A percentile compares a stretch with the other conserved stretches of the same genome.
Evolutionary conservation across 2,888 invertebrate genomes (phyloP).

Genomic region (Corbicula japonica): DNA sequence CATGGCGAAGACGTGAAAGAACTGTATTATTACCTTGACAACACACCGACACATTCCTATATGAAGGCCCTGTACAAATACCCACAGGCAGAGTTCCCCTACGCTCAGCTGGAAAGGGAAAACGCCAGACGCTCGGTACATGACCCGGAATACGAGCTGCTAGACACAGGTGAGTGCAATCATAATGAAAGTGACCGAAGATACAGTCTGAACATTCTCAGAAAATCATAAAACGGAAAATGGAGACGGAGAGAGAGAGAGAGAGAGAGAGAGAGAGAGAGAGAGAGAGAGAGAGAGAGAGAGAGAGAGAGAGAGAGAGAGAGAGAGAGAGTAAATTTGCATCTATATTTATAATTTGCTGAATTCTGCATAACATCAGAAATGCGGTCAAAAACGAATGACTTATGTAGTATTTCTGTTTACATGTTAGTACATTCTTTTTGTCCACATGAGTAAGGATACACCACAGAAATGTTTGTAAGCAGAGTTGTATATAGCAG

Average conservation of each 20-base stretch:
- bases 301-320: slow-evolving; percentile 18
- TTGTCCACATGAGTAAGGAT: too few relatives aligned
- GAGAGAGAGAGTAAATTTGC: slow-evolving; percentile 18
- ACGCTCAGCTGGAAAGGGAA: slow-evolving; percentile 76
- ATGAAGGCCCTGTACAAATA: slow-evolving; percentile 86
- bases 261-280: slow-evolving; percentile 4
- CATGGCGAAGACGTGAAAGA: slow-evolving; percentile 87
- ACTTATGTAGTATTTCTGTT: too few relatives aligned
- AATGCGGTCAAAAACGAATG: too few relatives aligned
- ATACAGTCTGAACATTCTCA: too few relatives aligned
- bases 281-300: slow-evolving; percentile 18
- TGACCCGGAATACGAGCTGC: slow-evolving; percentile 84
- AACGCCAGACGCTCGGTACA: slow-evolving; percentile 71
- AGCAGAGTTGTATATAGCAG: too few relatives aligned
- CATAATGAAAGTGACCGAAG: too few relatives aligned
- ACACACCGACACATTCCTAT: slow-evolving; percentile 85
- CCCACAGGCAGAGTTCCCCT: slow-evolving; percentile 84
- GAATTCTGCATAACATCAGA: too few relatives aligned
- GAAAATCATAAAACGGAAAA: not conserved
- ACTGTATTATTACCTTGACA: slow-evolving; percentile 85
- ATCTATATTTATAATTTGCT: too few relatives aligned
- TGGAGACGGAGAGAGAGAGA: slow-evolving; percentile 4
- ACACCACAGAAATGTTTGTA: too few relatives aligned
- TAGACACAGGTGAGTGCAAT: slow-evolving; percentile 83
- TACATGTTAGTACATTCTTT: too few relatives aligned